These are phyloP conservation scores for Polyommatus iphigenia DNA, from an alignment of 2,888 invertebrate species.

Conservation along the genomic window DNA sequence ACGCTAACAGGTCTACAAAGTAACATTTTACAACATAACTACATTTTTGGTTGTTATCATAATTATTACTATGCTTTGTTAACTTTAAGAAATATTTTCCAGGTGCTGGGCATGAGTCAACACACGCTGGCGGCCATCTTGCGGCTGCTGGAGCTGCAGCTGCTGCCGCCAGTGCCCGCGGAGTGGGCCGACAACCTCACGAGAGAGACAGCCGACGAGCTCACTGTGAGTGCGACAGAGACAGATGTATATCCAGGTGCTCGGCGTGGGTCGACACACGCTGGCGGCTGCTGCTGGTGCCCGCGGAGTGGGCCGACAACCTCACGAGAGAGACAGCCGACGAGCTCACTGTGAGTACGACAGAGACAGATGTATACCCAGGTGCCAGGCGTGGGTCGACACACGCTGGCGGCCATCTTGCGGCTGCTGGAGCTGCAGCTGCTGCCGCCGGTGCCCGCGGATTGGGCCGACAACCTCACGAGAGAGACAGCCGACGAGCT, in stretches of 20 bases:
- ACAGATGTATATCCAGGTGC: conserved; percentile 52
- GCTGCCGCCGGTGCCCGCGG: conserved; percentile 82
- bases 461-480: conserved; percentile 83
- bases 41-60: no score
- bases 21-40: no score
- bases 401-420: conserved; percentile 84
- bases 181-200: conserved; percentile 83
- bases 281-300: conserved; percentile 85
- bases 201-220: conserved; percentile 77
- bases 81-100: conserved; percentile 35
- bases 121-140: conserved; percentile 85
- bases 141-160: conserved; percentile 82
- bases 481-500: conserved; percentile 80
- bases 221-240: conserved; percentile 73
- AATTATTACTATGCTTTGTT: no score
- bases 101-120: conserved; percentile 81
- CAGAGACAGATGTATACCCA: conserved; percentile 42
- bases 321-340: conserved; percentile 80
- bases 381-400: conserved; percentile 81
- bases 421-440: conserved; percentile 83
- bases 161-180: conserved; percentile 83
- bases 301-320: conserved; percentile 82
- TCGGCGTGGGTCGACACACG: conserved; percentile 83
- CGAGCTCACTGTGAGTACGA: conserved; percentile 79
- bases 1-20: no score